Conservation (phyloP, 1,140 invertebrate species). For the Trypoxylus dichotomus region DNA sequence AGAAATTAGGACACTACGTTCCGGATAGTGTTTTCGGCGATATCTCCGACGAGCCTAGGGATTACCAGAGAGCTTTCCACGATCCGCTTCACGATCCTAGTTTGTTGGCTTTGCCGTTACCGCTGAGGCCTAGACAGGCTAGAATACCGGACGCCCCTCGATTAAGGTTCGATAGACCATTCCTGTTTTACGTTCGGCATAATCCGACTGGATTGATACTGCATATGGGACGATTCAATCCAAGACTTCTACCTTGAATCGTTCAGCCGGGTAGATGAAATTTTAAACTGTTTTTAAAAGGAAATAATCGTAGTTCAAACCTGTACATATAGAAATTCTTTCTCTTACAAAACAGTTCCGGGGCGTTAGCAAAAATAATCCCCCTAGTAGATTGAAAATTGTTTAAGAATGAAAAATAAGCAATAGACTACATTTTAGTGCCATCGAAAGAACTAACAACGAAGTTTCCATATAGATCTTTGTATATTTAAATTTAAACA, state of each 20-base stretch:
- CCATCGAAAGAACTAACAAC: too few relatives aligned
- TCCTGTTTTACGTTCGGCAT: slow-evolving; percentile 82
- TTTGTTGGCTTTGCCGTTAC: slow-evolving; percentile 64
- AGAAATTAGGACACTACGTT: slow-evolving; percentile 46
- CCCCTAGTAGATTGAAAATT: too few relatives aligned
- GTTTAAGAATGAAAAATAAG: too few relatives aligned
- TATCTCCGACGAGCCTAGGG: slow-evolving; percentile 51
- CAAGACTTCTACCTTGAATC: slow-evolving; percentile 68
- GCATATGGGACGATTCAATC: slow-evolving; percentile 83
- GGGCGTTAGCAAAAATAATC: too few relatives aligned
- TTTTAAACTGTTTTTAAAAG: background rate
- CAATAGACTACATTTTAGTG: too few relatives aligned
- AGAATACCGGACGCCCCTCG: slow-evolving; percentile 69
- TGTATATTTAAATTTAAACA: too few relatives aligned
- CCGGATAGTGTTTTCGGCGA: slow-evolving; percentile 32
- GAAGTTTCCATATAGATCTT: too few relatives aligned
- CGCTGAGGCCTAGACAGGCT: slow-evolving; percentile 69
- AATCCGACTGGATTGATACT: slow-evolving; percentile 85
- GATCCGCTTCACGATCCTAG: slow-evolving; percentile 64
- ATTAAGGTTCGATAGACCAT: slow-evolving; percentile 80
- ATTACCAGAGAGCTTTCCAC: slow-evolving; percentile 63
- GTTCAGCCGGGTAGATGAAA: background rate
- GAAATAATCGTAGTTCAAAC: too few relatives aligned
- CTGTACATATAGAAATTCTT: too few relatives aligned
- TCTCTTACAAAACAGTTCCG: too few relatives aligned